A percentile compares a stretch with the other conserved stretches of the same genome.
phyloP scores from a whole-genome alignment of 2,113 vertebrate species.

The Mastomys natalensis region DNA sequence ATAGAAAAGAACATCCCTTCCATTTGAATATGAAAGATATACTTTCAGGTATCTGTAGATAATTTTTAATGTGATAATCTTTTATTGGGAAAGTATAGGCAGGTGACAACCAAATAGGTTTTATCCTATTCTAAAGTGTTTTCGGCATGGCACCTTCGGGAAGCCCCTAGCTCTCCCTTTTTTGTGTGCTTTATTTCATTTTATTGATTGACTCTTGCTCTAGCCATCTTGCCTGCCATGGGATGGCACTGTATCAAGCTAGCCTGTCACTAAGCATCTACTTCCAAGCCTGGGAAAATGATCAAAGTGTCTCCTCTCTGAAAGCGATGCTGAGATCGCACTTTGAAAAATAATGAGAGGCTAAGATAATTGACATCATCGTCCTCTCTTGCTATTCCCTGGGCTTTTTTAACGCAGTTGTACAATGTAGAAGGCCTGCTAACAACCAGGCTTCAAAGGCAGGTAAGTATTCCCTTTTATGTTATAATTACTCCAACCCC shows the following conservation, averaged over 20 bases:
- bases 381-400: constrained; percentile 12
- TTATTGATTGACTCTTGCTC: background rate
- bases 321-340: constrained; percentile 20
- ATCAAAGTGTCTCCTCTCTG: constrained; percentile 38
- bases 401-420: constrained; percentile 39
- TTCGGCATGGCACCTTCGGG: background rate
- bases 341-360: constrained; percentile 59
- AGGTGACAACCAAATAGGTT: background rate
- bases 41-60: background rate
- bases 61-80: constrained; percentile 4
- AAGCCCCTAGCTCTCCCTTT: background rate
- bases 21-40: background rate
- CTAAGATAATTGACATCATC: background rate
- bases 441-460: constrained; percentile 45
- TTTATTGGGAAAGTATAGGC: background rate
- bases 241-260: background rate
- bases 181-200: background rate
- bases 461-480: constrained; percentile 59
- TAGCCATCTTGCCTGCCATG: background rate
- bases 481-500: constrained; percentile 15
- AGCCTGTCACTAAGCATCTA: constrained; percentile 25
- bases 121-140: background rate
- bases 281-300: constrained; percentile 16
- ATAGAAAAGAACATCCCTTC: background rate
- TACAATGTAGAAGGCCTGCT: background rate